Evolutionary conservation across 2,888 invertebrate species (phyloP), one percentile per base, ranked within the genome.

Genomic region (Scotopteryx bipunctaria): DNA sequence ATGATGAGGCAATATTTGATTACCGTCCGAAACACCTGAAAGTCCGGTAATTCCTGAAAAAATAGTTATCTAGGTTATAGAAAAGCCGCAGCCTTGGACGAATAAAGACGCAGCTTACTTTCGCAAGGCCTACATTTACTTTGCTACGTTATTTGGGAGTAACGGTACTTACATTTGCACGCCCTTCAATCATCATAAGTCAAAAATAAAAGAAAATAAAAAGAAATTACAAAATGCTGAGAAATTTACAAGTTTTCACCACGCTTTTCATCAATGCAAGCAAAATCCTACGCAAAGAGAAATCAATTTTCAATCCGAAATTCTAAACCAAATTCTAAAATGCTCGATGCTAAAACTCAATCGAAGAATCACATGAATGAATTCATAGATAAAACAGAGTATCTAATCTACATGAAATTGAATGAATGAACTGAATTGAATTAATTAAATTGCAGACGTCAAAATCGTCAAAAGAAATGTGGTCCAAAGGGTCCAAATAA

Each of bases 1-100:
- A 96, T 95, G 52, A 95, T 88, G 47, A 95, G 83, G 78, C 94
- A 94, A 80, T 96, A 95, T 68, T 93, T 92, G 55, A 96, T 92
- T 40, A 96, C 95, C 60, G 94, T 94, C 78, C 91, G 93, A 78
- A 96, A 96, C 5, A 94, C 92, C 75, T 93, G 92, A 66, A 94
- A 92, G 78, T 95, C 95, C 58, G 93, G 91, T 74, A 92, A 72
- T 72, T 93, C 93, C 93, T 93, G 79, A 65, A 91, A 91, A 57
- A 64, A 9, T 9, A 19, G 19, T 5, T 67, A 59, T 59, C 3
- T 32, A 15, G 33, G 44, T 56, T 31, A 47, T 9, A 36, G 29
- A 41, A n/a, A 42, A 3, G 14, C 37, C 48, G 54, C 33, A n/a
- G n/a, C n/a, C n/a, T n/a, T n/a, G n/a, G n/a, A n/a, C n/a, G n/a